Evolutionary conservation across 2,888 invertebrate species (phyloP), one percentile per base, ranked within the genome.

Genomic region (Entomobrya multifasciata): DNA sequence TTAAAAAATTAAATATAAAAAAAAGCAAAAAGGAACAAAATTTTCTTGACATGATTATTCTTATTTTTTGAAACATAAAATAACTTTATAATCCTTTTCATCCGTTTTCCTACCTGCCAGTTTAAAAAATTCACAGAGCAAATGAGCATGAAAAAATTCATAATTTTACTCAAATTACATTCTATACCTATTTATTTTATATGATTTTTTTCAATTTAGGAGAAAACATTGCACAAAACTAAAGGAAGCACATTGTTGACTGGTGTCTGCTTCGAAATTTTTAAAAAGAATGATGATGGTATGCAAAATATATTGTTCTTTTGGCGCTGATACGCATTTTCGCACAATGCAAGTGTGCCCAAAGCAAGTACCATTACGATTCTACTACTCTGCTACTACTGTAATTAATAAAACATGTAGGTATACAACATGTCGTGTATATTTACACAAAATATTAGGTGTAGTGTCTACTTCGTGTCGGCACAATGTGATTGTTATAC

Each of bases 61-160:
- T n/a, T n/a, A n/a, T 36, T 36, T 57, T 41, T 47, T 72, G 44
- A 36, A 3, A 70, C 44, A n/a, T 44, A 27, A n/a, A 70, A 44
- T 17, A 47, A 17, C 22, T 20, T n/a, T 67, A 47, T 47, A 47
- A 25, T 22, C 47, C 47, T 47, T 47, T 15, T 25, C 72, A 47
- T 72, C 72, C 72, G 72, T 72, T 72, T 72, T 47, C 72, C 72
- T 57, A 57, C n/a, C n/a, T n/a, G 57, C 25, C 25, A 25, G 20
- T 11, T 57, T 36, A 3, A 1, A 57, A 57, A 22, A 22, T 25
- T 22, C 52, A n/a, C 13, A 47, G 78, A 47, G 52, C 49, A 65
- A 78, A 78, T 78, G 65, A 79, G 79, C 79, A 49, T 65, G 79
- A 67, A 79, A 49, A 65, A 44, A 30, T 52, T 17, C n/a, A 49